phyloP scores from a whole-genome alignment of 2,888 invertebrate species.

The Sinhomidia bicolor region DNA sequence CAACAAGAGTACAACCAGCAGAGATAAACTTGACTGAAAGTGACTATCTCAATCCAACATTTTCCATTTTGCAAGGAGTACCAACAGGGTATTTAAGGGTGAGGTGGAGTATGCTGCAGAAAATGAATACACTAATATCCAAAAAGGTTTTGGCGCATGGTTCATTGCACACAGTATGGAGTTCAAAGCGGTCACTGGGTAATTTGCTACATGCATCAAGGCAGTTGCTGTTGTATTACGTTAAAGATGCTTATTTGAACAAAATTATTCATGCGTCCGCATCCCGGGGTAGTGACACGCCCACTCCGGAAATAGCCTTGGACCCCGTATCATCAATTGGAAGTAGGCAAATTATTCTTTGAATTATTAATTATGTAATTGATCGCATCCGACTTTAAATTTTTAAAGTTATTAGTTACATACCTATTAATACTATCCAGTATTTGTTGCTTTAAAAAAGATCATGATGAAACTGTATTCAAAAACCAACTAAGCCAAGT shows the following conservation, averaged over 20 bases:
- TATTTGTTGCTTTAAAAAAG: not conserved
- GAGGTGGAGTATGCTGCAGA: constrained; percentile 63
- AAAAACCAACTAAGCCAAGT: constrained; percentile 81
- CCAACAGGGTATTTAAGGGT: constrained; percentile 37
- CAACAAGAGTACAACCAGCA: constrained; percentile 47
- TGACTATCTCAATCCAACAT: constrained; percentile 42
- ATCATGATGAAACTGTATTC: constrained; percentile 34
- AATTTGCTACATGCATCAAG: constrained; percentile 55
- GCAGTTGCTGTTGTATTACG: constrained; percentile 58
- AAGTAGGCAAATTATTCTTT: constrained; percentile 78
- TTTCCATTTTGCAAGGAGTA: constrained; percentile 30
- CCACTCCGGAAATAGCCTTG: constrained; percentile 82
- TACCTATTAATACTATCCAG: not conserved
- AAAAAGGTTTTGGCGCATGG: constrained; percentile 59
- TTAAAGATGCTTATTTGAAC: constrained; percentile 58
- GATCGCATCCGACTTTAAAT: no score
- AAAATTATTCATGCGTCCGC: constrained; percentile 61
- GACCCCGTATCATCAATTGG: constrained; percentile 82
- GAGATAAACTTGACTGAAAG: constrained; percentile 58
- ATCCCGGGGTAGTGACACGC: constrained; percentile 80
- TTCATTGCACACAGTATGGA: constrained; percentile 25
- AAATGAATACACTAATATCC: constrained; percentile 44
- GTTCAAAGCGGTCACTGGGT: constrained; percentile 27
- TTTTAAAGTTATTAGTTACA: no score
- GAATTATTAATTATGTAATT: no score